Evolutionary conservation across 1,140 invertebrate species (phyloP).

Genomic region (Cotesia vestalis): DNA sequence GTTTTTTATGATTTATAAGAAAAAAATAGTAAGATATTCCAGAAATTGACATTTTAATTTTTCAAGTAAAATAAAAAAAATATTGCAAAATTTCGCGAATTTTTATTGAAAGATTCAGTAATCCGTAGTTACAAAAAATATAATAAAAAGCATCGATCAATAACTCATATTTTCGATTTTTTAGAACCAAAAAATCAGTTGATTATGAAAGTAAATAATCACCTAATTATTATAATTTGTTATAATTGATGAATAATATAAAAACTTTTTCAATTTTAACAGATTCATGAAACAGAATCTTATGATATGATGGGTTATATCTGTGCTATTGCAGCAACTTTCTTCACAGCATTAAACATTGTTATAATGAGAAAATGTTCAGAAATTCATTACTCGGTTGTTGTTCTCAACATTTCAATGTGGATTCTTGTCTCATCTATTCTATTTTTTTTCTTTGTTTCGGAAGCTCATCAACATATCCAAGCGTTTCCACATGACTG

Average conservation of each 20-base stretch:
- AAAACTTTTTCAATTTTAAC: constrained; percentile 16
- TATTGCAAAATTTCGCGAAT: too few relatives aligned
- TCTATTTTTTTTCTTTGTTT: constrained; percentile 53
- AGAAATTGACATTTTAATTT: too few relatives aligned
- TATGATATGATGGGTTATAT: constrained; percentile 65
- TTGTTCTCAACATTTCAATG: constrained; percentile 64
- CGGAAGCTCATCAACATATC: constrained; percentile 47
- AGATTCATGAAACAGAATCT: constrained; percentile 48
- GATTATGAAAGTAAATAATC: constrained; percentile 59
- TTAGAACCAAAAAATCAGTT: constrained; percentile 68
- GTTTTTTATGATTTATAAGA: too few relatives aligned
- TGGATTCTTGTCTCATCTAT: constrained; percentile 61
- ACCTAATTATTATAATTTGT: constrained; percentile 1
- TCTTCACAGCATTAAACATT: constrained; percentile 67
- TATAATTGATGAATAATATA: background rate
- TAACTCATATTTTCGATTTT: constrained; percentile 30
- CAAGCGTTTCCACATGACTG: constrained; percentile 51
- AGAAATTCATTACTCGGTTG: constrained; percentile 66
- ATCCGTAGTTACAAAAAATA: too few relatives aligned
- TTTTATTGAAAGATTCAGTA: too few relatives aligned
- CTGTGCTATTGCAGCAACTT: constrained; percentile 63
- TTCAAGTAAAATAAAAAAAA: too few relatives aligned
- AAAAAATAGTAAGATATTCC: too few relatives aligned
- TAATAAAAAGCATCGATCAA: too few relatives aligned
- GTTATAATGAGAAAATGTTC: constrained; percentile 67